Base-by-base conservation (phyloP, 2,888 invertebrate species). In the Metalampra italica region DNA sequence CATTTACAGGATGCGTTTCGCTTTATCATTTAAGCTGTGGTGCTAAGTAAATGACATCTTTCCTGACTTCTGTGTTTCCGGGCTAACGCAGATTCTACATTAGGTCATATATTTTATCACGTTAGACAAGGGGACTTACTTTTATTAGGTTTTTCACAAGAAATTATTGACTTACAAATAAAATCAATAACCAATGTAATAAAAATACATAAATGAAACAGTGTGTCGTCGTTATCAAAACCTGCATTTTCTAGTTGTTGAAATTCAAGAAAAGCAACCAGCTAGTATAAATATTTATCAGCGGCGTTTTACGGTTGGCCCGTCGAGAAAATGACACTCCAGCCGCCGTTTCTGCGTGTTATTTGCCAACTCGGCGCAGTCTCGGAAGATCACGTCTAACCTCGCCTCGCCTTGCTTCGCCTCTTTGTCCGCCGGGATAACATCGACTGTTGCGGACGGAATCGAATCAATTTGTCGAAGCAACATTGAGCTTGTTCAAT, bases 381-480 rank as follows among this genome's bases (percentile, higher is more conserved):
- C 39, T 43, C 47, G 40, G 29, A 39, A 37, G 34, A 43, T 15
- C 46, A 40, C 36, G 36, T 36, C 36, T 36, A 36, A n/a, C 36
- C 36, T 36, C 36, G 36, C n/a, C 11, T 36, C 32, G 46, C 43
- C 32, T 3, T 3, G 36, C 11, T n/a, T 36, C 56, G 58, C 60
- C 57, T 53, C 49, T 50, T 54, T 52, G 51, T 63, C 68, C 71
- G 55, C 53, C 46, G 57, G 56, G 66, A 68, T 59, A 59, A 56
- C 66, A 64, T 53, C 69, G 68, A 71, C 71, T 75, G 71, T 69
- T 68, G 74, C 75, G 56, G 57, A 60, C 75, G 80, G 80, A 82
- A 78, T 76, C 70, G 70, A 82, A 82, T 82, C 82, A 84, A 85
- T 83, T 83, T 83, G 78, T 76, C 75, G 76, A 60, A 70, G 72